phyloP scores from a whole-genome alignment of 2,113 vertebrate species.

The Gnathonemus echidnorhynchus region DNA sequence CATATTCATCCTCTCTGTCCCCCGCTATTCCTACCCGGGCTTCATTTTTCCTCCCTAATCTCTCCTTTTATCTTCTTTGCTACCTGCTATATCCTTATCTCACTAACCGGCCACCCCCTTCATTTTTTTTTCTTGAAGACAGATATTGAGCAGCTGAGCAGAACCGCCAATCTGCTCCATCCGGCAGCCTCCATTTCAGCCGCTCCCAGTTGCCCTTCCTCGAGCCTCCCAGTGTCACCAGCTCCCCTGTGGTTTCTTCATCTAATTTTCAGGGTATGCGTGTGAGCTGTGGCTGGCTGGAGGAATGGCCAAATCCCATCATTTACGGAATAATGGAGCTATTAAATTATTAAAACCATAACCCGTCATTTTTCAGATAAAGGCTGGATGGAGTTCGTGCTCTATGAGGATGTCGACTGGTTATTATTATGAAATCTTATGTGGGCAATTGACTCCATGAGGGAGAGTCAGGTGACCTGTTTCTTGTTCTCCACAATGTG shows the following conservation, averaged over 20 bases:
- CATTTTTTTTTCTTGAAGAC: constrained; percentile 39
- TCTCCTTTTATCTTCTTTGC: constrained; percentile 36
- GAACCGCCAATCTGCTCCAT: constrained; percentile 52
- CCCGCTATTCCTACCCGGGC: background rate
- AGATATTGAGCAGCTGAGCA: constrained; percentile 54
- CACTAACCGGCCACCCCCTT: background rate
- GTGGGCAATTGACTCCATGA: background rate
- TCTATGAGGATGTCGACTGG: background rate
- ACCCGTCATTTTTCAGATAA: background rate
- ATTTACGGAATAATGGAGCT: background rate
- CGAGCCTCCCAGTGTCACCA: constrained; percentile 12
- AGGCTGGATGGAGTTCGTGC: background rate
- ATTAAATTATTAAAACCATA: background rate
- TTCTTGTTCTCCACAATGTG: background rate
- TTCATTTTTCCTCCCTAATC: background rate
- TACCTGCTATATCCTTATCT: constrained; percentile 19
- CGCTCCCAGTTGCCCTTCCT: background rate
- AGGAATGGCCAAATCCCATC: background rate
- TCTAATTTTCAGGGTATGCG: background rate
- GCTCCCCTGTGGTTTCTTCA: background rate
- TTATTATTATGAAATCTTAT: background rate
- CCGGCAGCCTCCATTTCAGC: constrained; percentile 10
- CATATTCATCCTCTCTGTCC: background rate
- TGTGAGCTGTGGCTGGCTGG: background rate
- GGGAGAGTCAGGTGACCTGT: background rate